Conservation (phyloP, 2,888 invertebrate genomes). For the Megastigmus dorsalis region DNA sequence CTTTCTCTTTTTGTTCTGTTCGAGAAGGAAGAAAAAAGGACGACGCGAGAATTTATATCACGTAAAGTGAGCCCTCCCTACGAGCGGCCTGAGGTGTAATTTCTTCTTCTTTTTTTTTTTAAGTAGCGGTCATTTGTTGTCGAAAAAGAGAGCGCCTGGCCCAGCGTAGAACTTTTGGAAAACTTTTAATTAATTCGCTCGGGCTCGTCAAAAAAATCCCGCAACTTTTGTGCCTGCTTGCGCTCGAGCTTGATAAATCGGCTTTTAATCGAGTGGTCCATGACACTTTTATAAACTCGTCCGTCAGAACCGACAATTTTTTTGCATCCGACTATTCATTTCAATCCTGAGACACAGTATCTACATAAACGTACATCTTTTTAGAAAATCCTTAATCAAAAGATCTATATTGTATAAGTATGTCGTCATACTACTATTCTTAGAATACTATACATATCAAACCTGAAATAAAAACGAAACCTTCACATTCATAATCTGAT, state of each 20-base stretch:
- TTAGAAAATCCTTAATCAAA: too few species aligned
- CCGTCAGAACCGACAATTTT: not conserved
- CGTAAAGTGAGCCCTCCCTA: too few species aligned
- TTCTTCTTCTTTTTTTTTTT: not conserved
- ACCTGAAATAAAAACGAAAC: too few species aligned
- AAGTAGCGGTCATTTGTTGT: not conserved
- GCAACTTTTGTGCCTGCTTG: not conserved
- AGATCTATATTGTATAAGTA: too few species aligned
- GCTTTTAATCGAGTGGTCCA: slow-evolving; percentile 12
- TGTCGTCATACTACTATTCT: too few species aligned
- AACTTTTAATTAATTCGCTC: slow-evolving; percentile 32
- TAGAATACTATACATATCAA: too few species aligned
- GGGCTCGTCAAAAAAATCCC: not conserved
- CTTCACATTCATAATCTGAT: too few species aligned
- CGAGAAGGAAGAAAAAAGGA: not conserved
- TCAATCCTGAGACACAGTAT: too few species aligned
- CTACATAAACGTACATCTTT: too few species aligned
- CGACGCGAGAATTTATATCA: slow-evolving; percentile 2
- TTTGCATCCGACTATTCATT: not conserved
- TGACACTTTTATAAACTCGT: not conserved
- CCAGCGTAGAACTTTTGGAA: not conserved
- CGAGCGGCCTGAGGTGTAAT: too few species aligned
- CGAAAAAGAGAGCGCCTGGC: not conserved
- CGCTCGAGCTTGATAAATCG: slow-evolving; percentile 7
- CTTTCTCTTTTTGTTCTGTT: not conserved